phyloP scores from a whole-genome alignment of 2,888 invertebrate species.

The Lamellibrachia satsuma region DNA sequence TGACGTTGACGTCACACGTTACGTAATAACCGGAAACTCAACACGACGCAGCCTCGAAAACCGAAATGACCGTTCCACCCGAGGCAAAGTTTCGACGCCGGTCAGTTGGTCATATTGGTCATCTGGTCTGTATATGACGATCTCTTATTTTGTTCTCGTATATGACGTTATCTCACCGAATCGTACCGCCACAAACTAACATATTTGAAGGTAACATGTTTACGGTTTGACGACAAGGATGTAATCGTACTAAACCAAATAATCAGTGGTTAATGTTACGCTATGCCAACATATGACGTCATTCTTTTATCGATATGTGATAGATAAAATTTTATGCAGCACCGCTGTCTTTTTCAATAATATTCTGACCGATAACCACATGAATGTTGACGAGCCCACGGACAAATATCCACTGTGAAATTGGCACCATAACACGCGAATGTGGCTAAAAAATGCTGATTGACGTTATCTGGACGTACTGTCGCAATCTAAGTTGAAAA shows the following conservation, averaged over 20 bases:
- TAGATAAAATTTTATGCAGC: not conserved
- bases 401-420: not conserved
- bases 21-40: not conserved
- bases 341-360: not conserved
- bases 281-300: too few species aligned
- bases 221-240: not conserved
- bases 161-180: not conserved
- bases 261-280: not conserved
- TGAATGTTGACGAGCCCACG: not conserved
- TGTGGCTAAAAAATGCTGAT: not conserved
- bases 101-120: not conserved
- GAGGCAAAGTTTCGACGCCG: not conserved
- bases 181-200: not conserved
- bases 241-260: not conserved
- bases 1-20: not conserved
- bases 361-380: not conserved
- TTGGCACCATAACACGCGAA: not conserved
- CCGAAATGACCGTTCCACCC: not conserved
- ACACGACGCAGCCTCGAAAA: not conserved
- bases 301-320: not conserved
- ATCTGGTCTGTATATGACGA: not conserved
- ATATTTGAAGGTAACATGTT: not conserved
- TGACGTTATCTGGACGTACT: not conserved
- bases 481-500: not conserved
- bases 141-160: not conserved